phyloP scores from a whole-genome alignment of 2,888 invertebrate genomes.

The Eupelmus urozonus region DNA sequence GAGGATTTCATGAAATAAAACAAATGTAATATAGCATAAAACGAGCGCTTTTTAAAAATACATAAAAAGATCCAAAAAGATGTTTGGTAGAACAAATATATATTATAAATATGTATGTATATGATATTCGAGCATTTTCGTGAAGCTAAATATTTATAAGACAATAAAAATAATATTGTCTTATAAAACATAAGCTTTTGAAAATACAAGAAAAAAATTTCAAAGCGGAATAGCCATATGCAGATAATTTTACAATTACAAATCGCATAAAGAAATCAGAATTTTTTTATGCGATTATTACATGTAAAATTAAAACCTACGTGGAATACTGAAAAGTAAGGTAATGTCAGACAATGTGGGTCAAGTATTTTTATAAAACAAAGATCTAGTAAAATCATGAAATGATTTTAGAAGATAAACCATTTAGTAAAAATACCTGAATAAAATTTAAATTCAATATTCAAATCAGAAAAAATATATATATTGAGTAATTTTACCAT shows the following conservation, averaged over 20 bases:
- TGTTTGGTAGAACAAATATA: too few relatives aligned
- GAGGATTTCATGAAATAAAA: background rate
- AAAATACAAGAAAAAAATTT: background rate
- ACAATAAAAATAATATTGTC: background rate
- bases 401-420: background rate
- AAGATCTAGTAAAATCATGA: background rate
- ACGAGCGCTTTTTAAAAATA: background rate
- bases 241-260: constrained; percentile 24
- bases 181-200: constrained; percentile 3
- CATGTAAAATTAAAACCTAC: constrained; percentile 28
- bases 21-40: background rate
- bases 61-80: background rate
- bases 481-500: constrained; percentile 32
- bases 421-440: background rate
- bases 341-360: too few relatives aligned
- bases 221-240: constrained; percentile 21
- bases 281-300: constrained; percentile 32
- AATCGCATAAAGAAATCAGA: constrained; percentile 31
- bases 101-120: too few relatives aligned
- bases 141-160: too few relatives aligned
- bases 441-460: background rate
- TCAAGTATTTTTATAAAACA: too few relatives aligned
- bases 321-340: constrained; percentile 10
- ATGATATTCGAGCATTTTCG: too few relatives aligned
- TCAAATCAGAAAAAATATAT: background rate